Percentiles rank a stretch among this genome's conserved stretches.
These are phyloP conservation scores for Uropsilus gracilis DNA, from an alignment of 2,113 vertebrate species.

Conservation along the genomic window DNA sequence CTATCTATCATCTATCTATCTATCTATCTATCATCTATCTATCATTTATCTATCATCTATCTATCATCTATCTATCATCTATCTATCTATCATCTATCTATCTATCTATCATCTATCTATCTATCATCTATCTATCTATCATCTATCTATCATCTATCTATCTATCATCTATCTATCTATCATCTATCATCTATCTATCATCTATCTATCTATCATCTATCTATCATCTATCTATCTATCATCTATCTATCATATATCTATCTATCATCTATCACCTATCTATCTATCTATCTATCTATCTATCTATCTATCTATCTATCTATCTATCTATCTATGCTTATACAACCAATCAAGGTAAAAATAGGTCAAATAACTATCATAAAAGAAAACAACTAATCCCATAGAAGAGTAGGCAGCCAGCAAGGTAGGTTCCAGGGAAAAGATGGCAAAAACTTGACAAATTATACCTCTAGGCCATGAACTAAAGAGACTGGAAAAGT, in stretches of 20 bases:
- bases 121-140: not conserved
- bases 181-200: too few species aligned
- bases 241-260: not conserved
- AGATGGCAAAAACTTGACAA: not conserved
- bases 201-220: not conserved
- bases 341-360: not conserved
- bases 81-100: too few species aligned
- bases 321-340: too few species aligned
- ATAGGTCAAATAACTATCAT: too few species aligned
- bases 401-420: rapidly evolving
- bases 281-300: not conserved
- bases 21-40: not conserved
- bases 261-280: too few species aligned
- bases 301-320: not conserved
- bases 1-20: not conserved
- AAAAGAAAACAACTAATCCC: not conserved
- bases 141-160: too few species aligned
- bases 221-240: too few species aligned
- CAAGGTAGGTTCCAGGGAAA: not conserved
- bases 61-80: too few species aligned
- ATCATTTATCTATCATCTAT: not conserved
- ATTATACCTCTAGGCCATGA: not conserved
- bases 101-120: not conserved
- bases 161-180: not conserved
- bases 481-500: not conserved